These are phyloP conservation scores for Cynodonichthys magdalenae DNA, from an alignment of 2,797 vertebrate species.

Conservation along the genomic window DNA sequence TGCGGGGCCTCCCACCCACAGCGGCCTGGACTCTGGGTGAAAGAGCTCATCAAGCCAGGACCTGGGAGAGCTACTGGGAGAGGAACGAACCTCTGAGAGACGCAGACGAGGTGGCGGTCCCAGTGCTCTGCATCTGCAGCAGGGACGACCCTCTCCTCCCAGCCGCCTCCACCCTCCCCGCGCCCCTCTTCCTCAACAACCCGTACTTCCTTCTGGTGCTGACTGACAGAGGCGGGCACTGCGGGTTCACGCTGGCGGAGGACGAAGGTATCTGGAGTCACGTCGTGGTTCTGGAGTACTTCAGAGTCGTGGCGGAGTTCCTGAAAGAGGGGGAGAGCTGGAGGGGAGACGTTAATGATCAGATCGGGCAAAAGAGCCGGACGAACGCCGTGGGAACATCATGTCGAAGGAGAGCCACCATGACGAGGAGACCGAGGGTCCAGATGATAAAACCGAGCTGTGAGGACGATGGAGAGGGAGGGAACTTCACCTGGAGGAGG, in stretches of 20 bases:
- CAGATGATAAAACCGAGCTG: conserved; percentile 24
- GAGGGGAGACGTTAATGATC: conserved; percentile 37
- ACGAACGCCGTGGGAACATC: conserved; percentile 14
- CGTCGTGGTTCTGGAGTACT: conserved; percentile 83
- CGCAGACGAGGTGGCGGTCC: conserved; percentile 88
- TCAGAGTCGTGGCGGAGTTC: conserved; percentile 84
- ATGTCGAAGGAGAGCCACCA: conserved; percentile 50
- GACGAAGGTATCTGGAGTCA: conserved; percentile 82
- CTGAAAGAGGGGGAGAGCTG: conserved; percentile 66
- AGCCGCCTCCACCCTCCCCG: conserved; percentile 70
- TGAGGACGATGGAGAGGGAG: conserved; percentile 45
- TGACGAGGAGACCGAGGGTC: conserved; percentile 48
- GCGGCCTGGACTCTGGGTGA: conserved; percentile 55
- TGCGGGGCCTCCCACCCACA: conserved; percentile 16
- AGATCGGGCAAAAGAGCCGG: conserved; percentile 36
- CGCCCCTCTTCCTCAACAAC: conserved; percentile 86
- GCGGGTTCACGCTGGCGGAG: conserved; percentile 78
- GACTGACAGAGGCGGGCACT: conserved; percentile 87
- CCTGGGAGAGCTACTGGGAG: conserved; percentile 90
- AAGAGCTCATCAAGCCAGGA: conserved; percentile 49
- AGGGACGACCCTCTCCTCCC: conserved; percentile 85
- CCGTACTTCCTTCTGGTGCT: conserved; percentile 88
- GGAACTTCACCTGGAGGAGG: conserved; percentile 86
- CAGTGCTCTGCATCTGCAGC: conserved; percentile 87
- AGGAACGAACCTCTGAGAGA: conserved; percentile 90